A percentile compares a stretch with the other conserved stretches of the same genome.
These are phyloP conservation scores for Halocynthia roretzi DNA, from an alignment of 23 tunicate genomes.

Conservation along the genomic window DNA sequence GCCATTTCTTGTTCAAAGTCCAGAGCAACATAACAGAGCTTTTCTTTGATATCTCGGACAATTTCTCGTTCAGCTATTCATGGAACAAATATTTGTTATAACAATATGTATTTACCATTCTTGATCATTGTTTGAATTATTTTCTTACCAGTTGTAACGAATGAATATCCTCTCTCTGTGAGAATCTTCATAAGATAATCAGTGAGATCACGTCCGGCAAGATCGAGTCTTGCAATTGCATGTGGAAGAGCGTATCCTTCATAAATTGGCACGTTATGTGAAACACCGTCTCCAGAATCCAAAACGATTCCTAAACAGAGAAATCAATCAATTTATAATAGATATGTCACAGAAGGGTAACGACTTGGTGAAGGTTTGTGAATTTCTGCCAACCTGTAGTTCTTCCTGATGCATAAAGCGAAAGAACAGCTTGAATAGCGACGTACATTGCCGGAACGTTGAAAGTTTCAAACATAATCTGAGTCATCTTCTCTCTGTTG, in stretches of 20 bases:
- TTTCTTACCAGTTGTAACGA: conserved; percentile 66
- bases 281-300: conserved; percentile 91
- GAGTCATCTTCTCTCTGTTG: conserved; percentile 97
- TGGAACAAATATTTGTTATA: too few species aligned
- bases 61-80: conserved; percentile 70
- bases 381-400: conserved; percentile 68
- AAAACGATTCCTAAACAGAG: conserved; percentile 55
- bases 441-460: conserved; percentile 98
- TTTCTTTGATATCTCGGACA: conserved; percentile 85
- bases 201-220: conserved; percentile 84
- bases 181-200: conserved; percentile 82
- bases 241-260: conserved; percentile 96
- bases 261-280: too few species aligned
- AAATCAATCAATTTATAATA: background rate
- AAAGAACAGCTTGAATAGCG: conserved; percentile 88
- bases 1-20: conserved; percentile 99
- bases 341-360: background rate
- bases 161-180: conserved; percentile 82
- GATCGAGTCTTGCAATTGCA: conserved; percentile 67
- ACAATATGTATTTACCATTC: too few species aligned
- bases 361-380: too few species aligned
- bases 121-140: too few species aligned
- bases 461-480: conserved; percentile 97
- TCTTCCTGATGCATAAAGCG: conserved; percentile 87
- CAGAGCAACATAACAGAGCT: too few species aligned